phyloP scores from a whole-genome alignment of 2,888 invertebrate genomes.

The Euclidia mi region DNA sequence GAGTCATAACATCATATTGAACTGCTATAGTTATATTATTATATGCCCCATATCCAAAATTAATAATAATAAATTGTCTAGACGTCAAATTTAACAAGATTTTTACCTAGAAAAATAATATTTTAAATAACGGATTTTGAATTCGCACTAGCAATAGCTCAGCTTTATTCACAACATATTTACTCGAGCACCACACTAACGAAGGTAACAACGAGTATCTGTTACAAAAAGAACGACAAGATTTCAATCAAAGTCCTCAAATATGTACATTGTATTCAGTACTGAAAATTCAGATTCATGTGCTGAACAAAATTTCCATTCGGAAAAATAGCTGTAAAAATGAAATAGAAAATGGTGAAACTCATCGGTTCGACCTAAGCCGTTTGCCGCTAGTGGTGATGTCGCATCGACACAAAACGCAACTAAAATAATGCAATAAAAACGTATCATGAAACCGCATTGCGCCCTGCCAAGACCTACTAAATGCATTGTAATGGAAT shows the following conservation, averaged over 20 bases:
- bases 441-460: conserved; percentile 40
- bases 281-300: not conserved
- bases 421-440: conserved; percentile 46
- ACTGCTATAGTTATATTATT: no score
- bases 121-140: no score
- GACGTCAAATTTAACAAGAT: no score
- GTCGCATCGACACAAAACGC: conserved; percentile 19
- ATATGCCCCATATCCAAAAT: no score
- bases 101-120: no score
- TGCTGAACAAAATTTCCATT: not conserved
- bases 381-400: conserved; percentile 7
- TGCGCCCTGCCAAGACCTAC: conserved; percentile 28
- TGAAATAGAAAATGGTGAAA: conserved; percentile 1
- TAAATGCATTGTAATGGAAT: conserved; percentile 36
- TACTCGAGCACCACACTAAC: no score
- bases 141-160: no score
- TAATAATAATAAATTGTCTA: no score
- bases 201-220: no score
- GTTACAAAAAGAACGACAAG: not conserved
- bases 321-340: conserved; percentile 2
- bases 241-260: not conserved
- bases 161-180: no score
- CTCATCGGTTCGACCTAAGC: conserved; percentile 4
- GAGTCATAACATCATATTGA: no score
- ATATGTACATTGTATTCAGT: not conserved